Conservation (phyloP, 1,140 invertebrate species). For the Harpegnathos saltator region DNA sequence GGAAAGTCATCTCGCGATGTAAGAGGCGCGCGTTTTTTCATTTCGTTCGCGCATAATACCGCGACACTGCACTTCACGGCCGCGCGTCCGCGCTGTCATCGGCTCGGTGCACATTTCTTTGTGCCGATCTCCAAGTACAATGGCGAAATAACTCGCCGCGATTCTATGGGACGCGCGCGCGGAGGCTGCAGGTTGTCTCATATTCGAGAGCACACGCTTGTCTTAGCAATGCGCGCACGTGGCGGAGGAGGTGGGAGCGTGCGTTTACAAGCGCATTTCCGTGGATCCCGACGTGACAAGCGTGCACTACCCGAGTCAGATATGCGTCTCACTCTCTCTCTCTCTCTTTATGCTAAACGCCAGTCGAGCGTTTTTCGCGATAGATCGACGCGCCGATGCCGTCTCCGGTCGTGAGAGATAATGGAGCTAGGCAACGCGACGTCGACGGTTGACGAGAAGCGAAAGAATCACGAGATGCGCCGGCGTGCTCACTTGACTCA, state of each 20-base stretch:
- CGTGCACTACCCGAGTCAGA: constrained; percentile 2
- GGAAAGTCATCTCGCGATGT: constrained; percentile 32
- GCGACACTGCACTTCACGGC: constrained; percentile 9
- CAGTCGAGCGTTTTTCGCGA: constrained; percentile 3
- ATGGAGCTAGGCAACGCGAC: neutral
- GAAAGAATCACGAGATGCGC: neutral
- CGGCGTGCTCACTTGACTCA: neutral
- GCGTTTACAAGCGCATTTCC: constrained; percentile 18
- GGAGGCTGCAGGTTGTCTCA: constrained; percentile 5
- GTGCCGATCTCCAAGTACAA: constrained; percentile 38
- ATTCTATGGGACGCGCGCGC: constrained; percentile 3
- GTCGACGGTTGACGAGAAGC: neutral
- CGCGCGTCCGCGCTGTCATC: constrained; percentile 21
- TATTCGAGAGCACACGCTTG: constrained; percentile 20
- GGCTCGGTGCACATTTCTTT: constrained; percentile 30
- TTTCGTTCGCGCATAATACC: constrained; percentile 33
- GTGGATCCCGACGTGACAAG: neutral
- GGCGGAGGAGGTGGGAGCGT: neutral
- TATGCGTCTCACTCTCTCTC: no score
- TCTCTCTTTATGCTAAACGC: neutral
- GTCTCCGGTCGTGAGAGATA: neutral
- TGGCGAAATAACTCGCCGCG: constrained; percentile 39
- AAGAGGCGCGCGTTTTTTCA: constrained; percentile 27
- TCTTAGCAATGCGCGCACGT: neutral
- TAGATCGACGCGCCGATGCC: constrained; percentile 3